Evolutionary conservation across 2,113 vertebrate genomes (phyloP), one percentile per base, ranked within the genome.

Genomic region (Myodes glareolus): DNA sequence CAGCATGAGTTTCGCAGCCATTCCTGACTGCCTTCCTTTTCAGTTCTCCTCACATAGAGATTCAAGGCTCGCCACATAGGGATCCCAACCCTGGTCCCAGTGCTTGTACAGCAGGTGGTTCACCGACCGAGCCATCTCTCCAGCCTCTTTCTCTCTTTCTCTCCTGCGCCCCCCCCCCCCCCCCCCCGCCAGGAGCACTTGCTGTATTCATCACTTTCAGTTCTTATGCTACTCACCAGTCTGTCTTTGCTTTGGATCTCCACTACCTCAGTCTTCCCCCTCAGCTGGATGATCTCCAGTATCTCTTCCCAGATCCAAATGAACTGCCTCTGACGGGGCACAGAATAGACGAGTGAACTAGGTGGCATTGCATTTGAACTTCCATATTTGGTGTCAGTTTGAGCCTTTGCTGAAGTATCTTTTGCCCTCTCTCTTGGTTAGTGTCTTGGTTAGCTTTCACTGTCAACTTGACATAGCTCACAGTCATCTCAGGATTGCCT

Each of bases 401-500:
- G 73, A 73, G 3, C 12, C 80, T 88, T 13, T 42, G 10, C 58
- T 19, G 65, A n/a, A 61, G 92, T 33, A 33, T 45, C 36, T 11
- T 11, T 87, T 77, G n/a, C 75, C 27, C 61, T 92, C 45, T 94
- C 94, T 88, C 61, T 75, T 95, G n/a, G 67, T 33, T 85, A 36
- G 61, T 45, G 39, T 86, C 5, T 29, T 65, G 39, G 39, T 33
- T 67, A 31, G 39, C 61, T 67, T 85, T 85, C 27, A 19, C 27
- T 47, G 82, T 45, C 39, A 65, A 45, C 39, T 31, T 85, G 58
- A 55, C 50, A 55, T 11, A 55, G 47, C 13, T 27, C 61, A 42
- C 25, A 85, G n/a, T 33, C 61, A 12, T 86, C 39, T 29, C 39
- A 42, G 61, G 10, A 33, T 1, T 67, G 39, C 61, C 39, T 42